These are phyloP conservation scores for Temnothorax curvispinosus DNA, from an alignment of 1,140 invertebrate genomes.

Conservation along the genomic window DNA sequence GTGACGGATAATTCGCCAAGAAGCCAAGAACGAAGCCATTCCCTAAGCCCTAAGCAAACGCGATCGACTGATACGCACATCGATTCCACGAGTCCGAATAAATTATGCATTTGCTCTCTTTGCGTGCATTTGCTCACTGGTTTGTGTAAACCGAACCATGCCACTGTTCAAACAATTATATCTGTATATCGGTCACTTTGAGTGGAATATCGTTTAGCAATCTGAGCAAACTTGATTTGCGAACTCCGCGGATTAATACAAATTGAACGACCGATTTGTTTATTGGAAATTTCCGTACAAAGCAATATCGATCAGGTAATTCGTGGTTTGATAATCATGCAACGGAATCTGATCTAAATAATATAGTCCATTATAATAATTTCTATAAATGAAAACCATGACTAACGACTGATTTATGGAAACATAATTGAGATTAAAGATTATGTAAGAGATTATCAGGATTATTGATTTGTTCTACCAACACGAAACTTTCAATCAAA, in stretches of 20 bases:
- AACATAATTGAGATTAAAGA: background rate
- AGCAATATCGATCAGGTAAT: background rate
- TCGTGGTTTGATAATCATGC: background rate
- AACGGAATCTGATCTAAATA: background rate
- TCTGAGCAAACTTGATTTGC: background rate
- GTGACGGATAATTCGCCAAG: background rate
- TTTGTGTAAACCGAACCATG: background rate
- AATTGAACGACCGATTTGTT: background rate
- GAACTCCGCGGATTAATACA: background rate
- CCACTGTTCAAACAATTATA: conserved; percentile 17
- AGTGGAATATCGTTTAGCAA: background rate
- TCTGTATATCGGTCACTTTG: background rate
- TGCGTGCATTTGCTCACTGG: background rate
- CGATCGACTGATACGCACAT: background rate
- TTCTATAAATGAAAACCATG: background rate
- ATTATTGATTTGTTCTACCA: background rate
- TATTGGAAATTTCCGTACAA: background rate
- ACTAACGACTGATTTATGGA: background rate
- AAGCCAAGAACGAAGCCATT: background rate
- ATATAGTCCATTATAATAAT: background rate
- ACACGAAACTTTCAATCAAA: background rate
- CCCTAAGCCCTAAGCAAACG: background rate
- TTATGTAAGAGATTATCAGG: background rate
- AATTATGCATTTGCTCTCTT: conserved; percentile 27
- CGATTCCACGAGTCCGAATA: background rate